Conservation (phyloP, 2,113 vertebrate genomes). For the Rafetus swinhoei region DNA sequence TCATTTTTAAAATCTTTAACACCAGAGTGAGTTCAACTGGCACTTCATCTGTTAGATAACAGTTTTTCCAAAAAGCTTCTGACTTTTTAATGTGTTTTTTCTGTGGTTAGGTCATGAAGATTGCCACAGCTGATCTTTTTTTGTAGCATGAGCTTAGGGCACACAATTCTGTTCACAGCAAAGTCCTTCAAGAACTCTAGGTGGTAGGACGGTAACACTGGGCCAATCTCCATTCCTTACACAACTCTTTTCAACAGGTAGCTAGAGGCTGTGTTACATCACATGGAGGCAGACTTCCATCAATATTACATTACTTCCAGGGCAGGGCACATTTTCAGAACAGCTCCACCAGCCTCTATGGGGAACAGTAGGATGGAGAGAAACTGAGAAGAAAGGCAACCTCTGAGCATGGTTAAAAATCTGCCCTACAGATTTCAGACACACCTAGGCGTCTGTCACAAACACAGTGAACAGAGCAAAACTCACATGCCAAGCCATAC, state of each 20-base stretch:
- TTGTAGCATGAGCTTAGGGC: not conserved
- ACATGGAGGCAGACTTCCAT: not conserved
- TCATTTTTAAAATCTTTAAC: not conserved
- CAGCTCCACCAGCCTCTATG: not conserved
- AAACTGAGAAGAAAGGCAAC: accelerated
- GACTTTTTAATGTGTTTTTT: constrained; percentile 16
- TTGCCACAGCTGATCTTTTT: not conserved
- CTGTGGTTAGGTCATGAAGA: accelerated
- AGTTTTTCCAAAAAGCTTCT: constrained; percentile 5
- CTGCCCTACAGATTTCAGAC: not conserved
- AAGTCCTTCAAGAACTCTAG: not conserved
- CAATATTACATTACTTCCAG: not conserved
- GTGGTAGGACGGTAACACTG: not conserved
- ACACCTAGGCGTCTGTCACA: accelerated
- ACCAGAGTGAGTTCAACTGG: not conserved
- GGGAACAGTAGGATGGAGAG: not conserved
- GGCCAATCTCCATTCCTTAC: constrained; percentile 3
- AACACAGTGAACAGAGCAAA: not conserved
- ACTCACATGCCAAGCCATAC: accelerated
- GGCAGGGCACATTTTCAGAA: accelerated
- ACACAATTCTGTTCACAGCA: not conserved
- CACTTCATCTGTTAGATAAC: not conserved
- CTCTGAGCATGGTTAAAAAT: not conserved
- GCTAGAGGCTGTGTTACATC: accelerated
- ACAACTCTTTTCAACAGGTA: not conserved